Conservation (phyloP, 2,113 vertebrate species). For the Telmatochromis sp. region DNA sequence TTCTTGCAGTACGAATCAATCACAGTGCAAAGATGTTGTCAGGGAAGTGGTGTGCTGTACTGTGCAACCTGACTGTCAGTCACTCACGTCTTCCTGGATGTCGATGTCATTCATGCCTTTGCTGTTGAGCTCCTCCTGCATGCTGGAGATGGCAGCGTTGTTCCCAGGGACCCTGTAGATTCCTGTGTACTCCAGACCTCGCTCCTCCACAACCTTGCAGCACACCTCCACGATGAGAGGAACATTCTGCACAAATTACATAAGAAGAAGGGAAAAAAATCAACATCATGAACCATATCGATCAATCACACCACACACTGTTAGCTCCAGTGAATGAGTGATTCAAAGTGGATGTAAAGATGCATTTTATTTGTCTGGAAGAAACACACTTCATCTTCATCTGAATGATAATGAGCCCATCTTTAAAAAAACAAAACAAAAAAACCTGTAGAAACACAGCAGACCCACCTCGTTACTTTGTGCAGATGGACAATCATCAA, state of each 20-base stretch:
- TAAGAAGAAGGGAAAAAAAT: background rate
- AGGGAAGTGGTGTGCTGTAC: background rate
- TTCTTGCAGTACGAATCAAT: background rate
- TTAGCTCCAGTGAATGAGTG: background rate
- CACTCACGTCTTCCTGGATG: constrained; percentile 77
- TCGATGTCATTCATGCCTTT: constrained; percentile 92
- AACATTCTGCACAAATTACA: constrained; percentile 79
- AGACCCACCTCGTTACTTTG: constrained; percentile 82
- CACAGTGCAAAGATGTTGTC: background rate
- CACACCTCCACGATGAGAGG: constrained; percentile 97
- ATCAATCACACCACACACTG: background rate
- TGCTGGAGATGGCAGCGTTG: constrained; percentile 94
- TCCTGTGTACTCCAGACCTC: constrained; percentile 94
- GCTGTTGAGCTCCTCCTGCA: constrained; percentile 96
- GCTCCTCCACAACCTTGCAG: constrained; percentile 95
- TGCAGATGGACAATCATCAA: constrained; percentile 93
- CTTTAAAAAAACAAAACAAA: background rate
- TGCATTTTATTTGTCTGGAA: background rate
- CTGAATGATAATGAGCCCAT: background rate
- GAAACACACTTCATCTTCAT: background rate
- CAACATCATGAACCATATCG: background rate
- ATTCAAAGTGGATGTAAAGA: background rate
- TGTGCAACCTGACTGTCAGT: background rate
- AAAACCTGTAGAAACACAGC: background rate
- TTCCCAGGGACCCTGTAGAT: constrained; percentile 98